Evolutionary conservation across 2,113 vertebrate species (phyloP), one percentile per base, ranked within the genome.

Genomic region (Nycticryphes semicollaris): DNA sequence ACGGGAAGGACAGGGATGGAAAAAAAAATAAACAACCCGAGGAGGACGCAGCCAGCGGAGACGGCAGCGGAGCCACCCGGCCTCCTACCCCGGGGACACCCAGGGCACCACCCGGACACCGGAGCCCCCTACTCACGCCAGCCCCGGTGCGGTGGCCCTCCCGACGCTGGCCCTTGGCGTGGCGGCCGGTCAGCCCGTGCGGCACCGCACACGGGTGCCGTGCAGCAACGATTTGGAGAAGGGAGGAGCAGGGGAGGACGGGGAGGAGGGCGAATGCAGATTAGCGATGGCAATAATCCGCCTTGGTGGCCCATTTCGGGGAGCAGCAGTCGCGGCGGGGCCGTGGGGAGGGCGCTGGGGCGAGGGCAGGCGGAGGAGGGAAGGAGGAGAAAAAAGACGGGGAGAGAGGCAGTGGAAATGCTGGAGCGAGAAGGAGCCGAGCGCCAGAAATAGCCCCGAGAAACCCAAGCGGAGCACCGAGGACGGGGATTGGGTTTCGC

Each of bases 201-300:
- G 2, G 67, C 83, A 9, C 87, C n/a, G 41, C 33, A 12, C 77
- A 16, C 39, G 33, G 11, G 62, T 6, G 77, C 45, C 1, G 4
- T 1, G 13, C 63, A 3, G 77, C 78, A 1, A 62, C 37, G 51
- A 48, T 70, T n/a, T 4, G 87, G 47, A 41, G 89, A 37, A 89
- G 96, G 95, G 91, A 96, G 96, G 95, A 95, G 95, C 89, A 6
- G 89, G 43, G 87, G 14, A 74, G 80, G 48, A 5, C 5, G 0
- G 78, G 91, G 92, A 80, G 94, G 92, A 91, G 90, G 76, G 82
- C 12, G 24, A 24, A 94, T 94, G 95, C 96, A 94, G 95, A 97
- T 95, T 47, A 91, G 87, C 21, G 0, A 9, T 3, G 78, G 85
- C 78, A 76, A 57, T 43, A 67, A 86, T 74, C 63, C n/a, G 31